Evolutionary conservation across 2,797 vertebrate genomes (phyloP).

Genomic region (Adrianichthys oophorus): DNA sequence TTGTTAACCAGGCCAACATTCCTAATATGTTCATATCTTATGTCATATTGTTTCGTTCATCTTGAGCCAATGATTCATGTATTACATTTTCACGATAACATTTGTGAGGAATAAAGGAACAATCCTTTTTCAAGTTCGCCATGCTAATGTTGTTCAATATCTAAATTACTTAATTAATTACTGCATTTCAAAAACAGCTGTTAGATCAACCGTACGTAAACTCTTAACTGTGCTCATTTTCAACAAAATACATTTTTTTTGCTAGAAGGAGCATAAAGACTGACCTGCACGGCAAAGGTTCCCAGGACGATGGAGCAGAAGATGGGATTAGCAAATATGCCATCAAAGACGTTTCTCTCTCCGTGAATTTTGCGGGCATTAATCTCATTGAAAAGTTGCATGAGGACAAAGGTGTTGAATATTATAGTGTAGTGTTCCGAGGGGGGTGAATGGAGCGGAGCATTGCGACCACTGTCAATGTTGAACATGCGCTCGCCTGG

Average conservation of each 20-base stretch:
- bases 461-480: slow-evolving; percentile 88
- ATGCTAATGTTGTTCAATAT: no score
- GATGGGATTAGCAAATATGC: slow-evolving; percentile 86
- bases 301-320: slow-evolving; percentile 88
- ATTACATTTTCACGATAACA: no score
- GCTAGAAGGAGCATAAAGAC: neutral
- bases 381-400: slow-evolving; percentile 90
- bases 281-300: slow-evolving; percentile 84
- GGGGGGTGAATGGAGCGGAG: slow-evolving; percentile 87
- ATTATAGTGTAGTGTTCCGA: slow-evolving; percentile 92
- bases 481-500: slow-evolving; percentile 90
- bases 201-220: no score
- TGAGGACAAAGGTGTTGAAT: slow-evolving; percentile 90
- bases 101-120: no score
- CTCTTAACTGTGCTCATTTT: no score
- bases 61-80: no score
- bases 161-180: no score
- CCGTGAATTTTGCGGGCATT: slow-evolving; percentile 90
- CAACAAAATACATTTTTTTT: neutral
- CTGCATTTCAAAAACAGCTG: no score
- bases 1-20: no score
- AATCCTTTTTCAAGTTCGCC: no score
- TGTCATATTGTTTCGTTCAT: no score
- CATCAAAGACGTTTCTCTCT: slow-evolving; percentile 87
- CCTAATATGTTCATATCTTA: no score